phyloP scores from a whole-genome alignment of 2,888 invertebrate species.

The Micropterix aruncella region DNA sequence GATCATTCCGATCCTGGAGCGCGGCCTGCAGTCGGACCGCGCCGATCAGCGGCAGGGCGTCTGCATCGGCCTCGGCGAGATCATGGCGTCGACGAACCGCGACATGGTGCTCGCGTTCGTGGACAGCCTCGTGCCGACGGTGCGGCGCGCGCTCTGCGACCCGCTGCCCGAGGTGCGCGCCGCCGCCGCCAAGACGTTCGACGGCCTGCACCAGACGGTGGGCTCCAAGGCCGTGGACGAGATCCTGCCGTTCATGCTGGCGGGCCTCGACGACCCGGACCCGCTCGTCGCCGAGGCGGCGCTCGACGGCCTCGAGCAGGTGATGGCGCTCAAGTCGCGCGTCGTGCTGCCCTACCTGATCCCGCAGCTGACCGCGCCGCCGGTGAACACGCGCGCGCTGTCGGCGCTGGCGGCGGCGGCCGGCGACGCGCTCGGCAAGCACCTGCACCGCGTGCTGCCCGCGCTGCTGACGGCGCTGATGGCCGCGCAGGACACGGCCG shows the following conservation, averaged over 20 bases:
- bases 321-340: constrained; percentile 92
- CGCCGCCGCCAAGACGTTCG: constrained; percentile 95
- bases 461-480: constrained; percentile 70
- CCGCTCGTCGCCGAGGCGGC: constrained; percentile 73
- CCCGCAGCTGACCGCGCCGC: constrained; percentile 80
- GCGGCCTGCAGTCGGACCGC: constrained; percentile 80
- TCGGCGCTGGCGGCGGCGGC: constrained; percentile 91
- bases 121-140: constrained; percentile 81
- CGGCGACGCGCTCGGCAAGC: constrained; percentile 82
- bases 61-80: constrained; percentile 95
- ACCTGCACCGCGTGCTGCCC: constrained; percentile 82
- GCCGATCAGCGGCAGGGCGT: constrained; percentile 96
- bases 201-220: constrained; percentile 87
- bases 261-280: constrained; percentile 59
- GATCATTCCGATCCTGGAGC: constrained; percentile 94
- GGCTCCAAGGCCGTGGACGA: constrained; percentile 92
- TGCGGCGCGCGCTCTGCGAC: constrained; percentile 90
- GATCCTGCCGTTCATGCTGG: constrained; percentile 84
- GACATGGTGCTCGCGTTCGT: constrained; percentile 89
- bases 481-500: constrained; percentile 48
- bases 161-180: constrained; percentile 82
- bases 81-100: constrained; percentile 90
- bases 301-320: constrained; percentile 89
- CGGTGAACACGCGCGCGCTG: constrained; percentile 86
- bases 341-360: constrained; percentile 94